phyloP scores from a whole-genome alignment of 2,888 invertebrate genomes.

The Therioaphis trifolii region DNA sequence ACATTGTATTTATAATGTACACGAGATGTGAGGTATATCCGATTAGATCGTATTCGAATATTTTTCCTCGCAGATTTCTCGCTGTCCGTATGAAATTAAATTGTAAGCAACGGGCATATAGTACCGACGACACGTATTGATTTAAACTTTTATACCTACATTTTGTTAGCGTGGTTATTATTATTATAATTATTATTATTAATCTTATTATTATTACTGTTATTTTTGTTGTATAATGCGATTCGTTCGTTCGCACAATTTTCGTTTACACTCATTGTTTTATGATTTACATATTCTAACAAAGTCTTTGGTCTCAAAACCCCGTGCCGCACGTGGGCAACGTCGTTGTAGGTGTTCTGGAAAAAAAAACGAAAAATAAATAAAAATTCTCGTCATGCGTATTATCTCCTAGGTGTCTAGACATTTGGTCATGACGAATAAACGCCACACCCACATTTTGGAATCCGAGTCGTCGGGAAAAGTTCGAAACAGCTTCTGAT shows the following conservation, averaged over 20 bases:
- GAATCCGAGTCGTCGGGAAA: background rate
- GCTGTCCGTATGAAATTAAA: too few relatives aligned
- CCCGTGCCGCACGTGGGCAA: conserved; percentile 5
- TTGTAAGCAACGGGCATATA: too few relatives aligned
- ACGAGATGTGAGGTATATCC: too few relatives aligned
- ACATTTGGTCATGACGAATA: background rate
- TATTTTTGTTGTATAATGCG: background rate
- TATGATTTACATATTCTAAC: background rate
- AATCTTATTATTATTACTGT: too few relatives aligned
- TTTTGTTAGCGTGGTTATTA: background rate
- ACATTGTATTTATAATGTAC: too few relatives aligned
- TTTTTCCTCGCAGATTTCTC: too few relatives aligned
- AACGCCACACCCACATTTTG: background rate
- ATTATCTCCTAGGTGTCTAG: background rate
- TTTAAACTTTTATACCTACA: too few relatives aligned
- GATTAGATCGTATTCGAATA: too few relatives aligned
- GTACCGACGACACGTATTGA: too few relatives aligned
- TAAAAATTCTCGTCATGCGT: background rate
- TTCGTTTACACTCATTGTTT: background rate
- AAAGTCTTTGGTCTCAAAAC: background rate
- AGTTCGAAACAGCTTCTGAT: background rate
- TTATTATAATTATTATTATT: too few relatives aligned
- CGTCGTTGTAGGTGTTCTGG: background rate
- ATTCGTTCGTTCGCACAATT: background rate
- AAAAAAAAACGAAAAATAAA: too few relatives aligned